A percentile compares a stretch with the other conserved stretches of the same genome.
These are phyloP conservation scores for Rousettus leschenaultii DNA, from an alignment of 2,113 vertebrate genomes.

Conservation along the genomic window DNA sequence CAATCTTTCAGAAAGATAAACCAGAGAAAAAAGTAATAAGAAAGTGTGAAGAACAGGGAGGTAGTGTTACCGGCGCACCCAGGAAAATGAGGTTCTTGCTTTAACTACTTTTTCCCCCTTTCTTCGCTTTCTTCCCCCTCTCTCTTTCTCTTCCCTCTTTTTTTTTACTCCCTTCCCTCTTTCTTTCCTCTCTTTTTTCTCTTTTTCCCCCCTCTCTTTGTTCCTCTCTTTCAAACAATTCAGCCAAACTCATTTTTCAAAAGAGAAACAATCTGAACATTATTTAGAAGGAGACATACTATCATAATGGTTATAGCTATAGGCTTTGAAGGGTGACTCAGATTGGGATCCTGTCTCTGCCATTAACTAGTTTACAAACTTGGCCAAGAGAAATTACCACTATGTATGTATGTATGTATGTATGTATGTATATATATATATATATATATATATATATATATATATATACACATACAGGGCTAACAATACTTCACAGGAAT, in stretches of 20 bases:
- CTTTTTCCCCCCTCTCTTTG: neutral
- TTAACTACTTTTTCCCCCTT: neutral
- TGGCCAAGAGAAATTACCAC: neutral
- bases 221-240: neutral
- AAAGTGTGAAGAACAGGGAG: neutral
- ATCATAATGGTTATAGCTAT: neutral
- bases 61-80: neutral
- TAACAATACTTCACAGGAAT: neutral
- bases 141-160: neutral
- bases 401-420: too few relatives aligned
- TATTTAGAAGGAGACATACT: neutral
- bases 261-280: neutral
- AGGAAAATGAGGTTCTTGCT: neutral
- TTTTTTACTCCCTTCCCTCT: too few relatives aligned
- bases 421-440: too few relatives aligned
- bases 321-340: neutral
- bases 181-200: too few relatives aligned
- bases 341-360: neutral
- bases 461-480: too few relatives aligned
- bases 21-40: neutral
- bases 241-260: neutral
- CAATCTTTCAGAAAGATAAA: neutral
- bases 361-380: neutral
- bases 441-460: too few relatives aligned
- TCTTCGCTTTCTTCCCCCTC: rapidly evolving